Evolutionary conservation across 2,113 vertebrate species (phyloP), one percentile per base, ranked within the genome.

Genomic region (Planiliza haematocheilus): DNA sequence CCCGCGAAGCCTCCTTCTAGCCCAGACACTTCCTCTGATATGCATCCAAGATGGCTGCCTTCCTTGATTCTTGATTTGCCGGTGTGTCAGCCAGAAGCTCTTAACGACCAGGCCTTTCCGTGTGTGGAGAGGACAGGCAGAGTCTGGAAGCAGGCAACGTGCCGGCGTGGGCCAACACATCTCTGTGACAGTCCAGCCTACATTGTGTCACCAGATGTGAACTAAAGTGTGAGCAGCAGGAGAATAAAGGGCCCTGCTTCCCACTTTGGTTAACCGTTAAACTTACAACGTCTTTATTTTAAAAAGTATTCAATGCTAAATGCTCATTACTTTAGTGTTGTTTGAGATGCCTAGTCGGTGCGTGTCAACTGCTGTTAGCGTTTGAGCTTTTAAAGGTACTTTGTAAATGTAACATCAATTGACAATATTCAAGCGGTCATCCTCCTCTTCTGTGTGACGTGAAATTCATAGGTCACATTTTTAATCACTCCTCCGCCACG

Each of bases 41-140:
- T 12, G 12, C 69, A 75, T 81, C 81, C 84, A 87, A 79, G 55
- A 80, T 70, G 75, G 71, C 67, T 34, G 50, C 67, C 55, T 16
- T 41, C 42, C 52, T 70, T 64, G 50, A 65, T 68, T 37, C 37
- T 30, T 30, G 53, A 42, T 72, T 57, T 0, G 7, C 36, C 4
- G 21, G 10, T 70, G 39, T 21, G 60, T 48, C 18, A 14, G 66
- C 49, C 45, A 66, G 59, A 42, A 46, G 51, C 52, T 62, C 52
- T 55, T 10, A 39, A 41, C 1, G 4, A 38, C 17, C 8, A 1
- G 18, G 4, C 24, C 43, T 52, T 30, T 81, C 8, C n/a, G 10
- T 46, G 24, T 56, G 8, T 55, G 30, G 24, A 46, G 58, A 20
- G 50, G 38, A 37, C 68, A 70, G 45, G 16, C 34, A 13, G 10